Conservation (phyloP, 2,113 vertebrate genomes). For the Psittacara wagleri region DNA sequence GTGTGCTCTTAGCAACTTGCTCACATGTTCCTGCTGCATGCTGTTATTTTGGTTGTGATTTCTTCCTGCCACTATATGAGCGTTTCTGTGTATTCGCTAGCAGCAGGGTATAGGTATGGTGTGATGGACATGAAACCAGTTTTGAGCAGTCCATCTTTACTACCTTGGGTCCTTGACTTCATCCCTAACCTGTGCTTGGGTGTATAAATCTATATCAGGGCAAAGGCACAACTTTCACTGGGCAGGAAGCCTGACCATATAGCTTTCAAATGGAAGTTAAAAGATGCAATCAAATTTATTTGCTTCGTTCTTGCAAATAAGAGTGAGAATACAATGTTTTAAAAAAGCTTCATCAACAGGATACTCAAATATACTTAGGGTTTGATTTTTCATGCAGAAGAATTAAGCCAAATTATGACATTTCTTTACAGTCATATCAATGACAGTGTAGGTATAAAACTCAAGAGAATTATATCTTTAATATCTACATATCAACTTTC, state of each 20-base stretch:
- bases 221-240: background rate
- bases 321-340: background rate
- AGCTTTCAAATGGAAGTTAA: background rate
- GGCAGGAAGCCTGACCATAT: background rate
- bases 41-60: background rate
- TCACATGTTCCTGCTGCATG: accelerated
- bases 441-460: background rate
- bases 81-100: background rate
- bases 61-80: background rate
- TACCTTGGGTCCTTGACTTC: background rate
- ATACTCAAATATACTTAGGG: background rate
- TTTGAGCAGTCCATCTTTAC: background rate
- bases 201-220: no score
- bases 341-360: background rate
- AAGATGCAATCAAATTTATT: background rate
- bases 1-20: background rate
- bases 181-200: background rate
- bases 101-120: background rate
- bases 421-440: background rate
- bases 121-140: background rate
- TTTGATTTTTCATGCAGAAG: background rate
- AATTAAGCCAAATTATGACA: background rate
- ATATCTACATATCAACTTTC: background rate
- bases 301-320: background rate
- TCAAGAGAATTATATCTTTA: conserved; percentile 19